These are phyloP conservation scores for Pangasius mekongensis DNA, from an alignment of 2,797 vertebrate genomes.

Conservation along the genomic window DNA sequence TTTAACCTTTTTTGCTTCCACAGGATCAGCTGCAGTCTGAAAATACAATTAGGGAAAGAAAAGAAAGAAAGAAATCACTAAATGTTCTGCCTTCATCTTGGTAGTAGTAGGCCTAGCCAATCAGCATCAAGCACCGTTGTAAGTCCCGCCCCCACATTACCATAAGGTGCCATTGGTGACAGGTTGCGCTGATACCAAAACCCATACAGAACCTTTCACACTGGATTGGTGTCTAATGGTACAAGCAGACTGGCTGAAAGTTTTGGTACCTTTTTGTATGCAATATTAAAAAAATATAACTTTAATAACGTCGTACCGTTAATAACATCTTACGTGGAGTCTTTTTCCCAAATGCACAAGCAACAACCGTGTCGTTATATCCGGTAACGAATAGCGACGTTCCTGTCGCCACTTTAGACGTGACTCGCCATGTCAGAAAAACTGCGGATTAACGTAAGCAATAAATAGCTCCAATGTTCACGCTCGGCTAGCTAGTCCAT, in stretches of 20 bases:
- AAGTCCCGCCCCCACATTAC: not conserved
- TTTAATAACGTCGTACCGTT: not conserved
- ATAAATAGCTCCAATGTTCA: too few relatives aligned
- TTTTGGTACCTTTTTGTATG: not conserved
- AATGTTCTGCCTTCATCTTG: not conserved
- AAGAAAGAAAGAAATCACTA: not conserved
- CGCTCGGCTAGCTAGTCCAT: too few relatives aligned
- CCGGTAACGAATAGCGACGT: not conserved
- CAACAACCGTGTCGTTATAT: not conserved
- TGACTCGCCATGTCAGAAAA: too few relatives aligned
- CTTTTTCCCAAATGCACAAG: not conserved
- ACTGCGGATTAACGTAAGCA: too few relatives aligned
- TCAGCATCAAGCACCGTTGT: not conserved
- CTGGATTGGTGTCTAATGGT: not conserved
- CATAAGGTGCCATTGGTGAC: not conserved
- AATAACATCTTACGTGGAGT: not conserved
- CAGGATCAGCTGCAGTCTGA: constrained; percentile 27
- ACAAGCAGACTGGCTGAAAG: not conserved
- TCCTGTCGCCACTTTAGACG: too few relatives aligned
- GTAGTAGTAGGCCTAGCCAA: not conserved
- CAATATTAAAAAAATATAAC: not conserved
- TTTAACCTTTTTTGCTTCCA: constrained; percentile 46
- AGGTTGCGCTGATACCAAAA: not conserved
- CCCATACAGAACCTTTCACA: not conserved
- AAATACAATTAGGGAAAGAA: not conserved